phyloP scores from a whole-genome alignment of 2,888 invertebrate species.

The Nymphalis polychloros region DNA sequence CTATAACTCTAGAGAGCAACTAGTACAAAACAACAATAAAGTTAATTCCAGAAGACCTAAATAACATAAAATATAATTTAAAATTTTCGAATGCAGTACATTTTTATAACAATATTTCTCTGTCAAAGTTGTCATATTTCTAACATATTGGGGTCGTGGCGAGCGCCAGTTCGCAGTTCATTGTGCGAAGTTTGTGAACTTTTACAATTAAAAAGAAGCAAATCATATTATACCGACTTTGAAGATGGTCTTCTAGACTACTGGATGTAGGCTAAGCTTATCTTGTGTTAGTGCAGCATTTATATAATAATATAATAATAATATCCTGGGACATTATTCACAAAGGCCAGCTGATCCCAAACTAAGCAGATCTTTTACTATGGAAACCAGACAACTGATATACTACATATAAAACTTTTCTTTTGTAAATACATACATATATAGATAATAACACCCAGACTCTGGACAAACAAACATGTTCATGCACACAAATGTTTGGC shows the following conservation, averaged over 20 bases:
- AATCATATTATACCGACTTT: slow-evolving; percentile 18
- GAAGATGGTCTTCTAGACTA: neutral
- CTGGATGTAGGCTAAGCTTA: slow-evolving; percentile 9
- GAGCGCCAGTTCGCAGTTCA: slow-evolving; percentile 12
- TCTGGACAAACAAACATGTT: too few species aligned
- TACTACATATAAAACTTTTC: too few species aligned
- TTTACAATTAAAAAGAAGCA: slow-evolving; percentile 24
- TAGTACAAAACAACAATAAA: neutral
- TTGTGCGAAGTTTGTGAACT: slow-evolving; percentile 18
- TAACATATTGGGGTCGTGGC: slow-evolving; percentile 16
- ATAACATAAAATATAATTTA: slow-evolving; percentile 5
- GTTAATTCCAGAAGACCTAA: slow-evolving; percentile 2
- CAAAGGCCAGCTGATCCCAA: too few species aligned
- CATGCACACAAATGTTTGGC: too few species aligned
- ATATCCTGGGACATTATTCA: too few species aligned
- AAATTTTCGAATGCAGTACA: neutral
- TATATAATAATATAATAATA: too few species aligned
- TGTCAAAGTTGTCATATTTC: slow-evolving; percentile 22
- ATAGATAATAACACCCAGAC: too few species aligned
- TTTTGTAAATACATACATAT: too few species aligned
- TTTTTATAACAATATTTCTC: slow-evolving; percentile 16
- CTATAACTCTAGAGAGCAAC: too few species aligned
- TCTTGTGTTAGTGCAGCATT: neutral
- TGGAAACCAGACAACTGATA: too few species aligned
- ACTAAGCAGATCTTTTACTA: too few species aligned